Evolutionary conservation across 2,888 invertebrate genomes (phyloP).

Genomic region (Desoria tigrina): DNA sequence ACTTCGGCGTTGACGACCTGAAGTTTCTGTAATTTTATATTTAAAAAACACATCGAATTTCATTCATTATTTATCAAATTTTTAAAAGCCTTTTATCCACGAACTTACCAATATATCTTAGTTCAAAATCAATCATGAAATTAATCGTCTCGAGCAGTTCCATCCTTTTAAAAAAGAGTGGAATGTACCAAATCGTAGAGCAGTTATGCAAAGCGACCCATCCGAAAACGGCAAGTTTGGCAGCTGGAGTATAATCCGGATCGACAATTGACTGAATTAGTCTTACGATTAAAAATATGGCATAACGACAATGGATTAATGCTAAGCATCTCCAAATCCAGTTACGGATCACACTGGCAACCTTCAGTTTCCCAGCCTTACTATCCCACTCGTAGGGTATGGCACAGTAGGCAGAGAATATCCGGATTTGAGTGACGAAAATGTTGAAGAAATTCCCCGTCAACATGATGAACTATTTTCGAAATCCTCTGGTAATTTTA

Average conservation of each 20-base stretch:
- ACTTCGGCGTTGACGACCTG: neutral
- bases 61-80: too few species aligned
- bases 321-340: conserved; percentile 20
- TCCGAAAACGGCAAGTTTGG: conserved; percentile 19
- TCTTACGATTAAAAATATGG: conserved; percentile 13
- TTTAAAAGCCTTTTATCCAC: too few species aligned
- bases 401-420: conserved; percentile 16
- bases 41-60: too few species aligned
- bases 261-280: conserved; percentile 15
- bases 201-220: conserved; percentile 19
- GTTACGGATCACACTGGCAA: neutral
- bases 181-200: conserved; percentile 16
- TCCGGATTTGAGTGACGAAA: conserved; percentile 17
- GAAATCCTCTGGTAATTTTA: too few species aligned
- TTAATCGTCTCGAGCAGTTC: conserved; percentile 12
- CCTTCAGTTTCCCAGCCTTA: conserved; percentile 3
- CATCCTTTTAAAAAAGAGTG: conserved; percentile 16
- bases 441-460: conserved; percentile 14
- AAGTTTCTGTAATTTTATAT: too few species aligned
- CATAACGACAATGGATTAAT: conserved; percentile 14
- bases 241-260: conserved; percentile 10
- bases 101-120: conserved; percentile 11
- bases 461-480: conserved; percentile 8
- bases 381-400: conserved; percentile 17
- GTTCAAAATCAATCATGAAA: conserved; percentile 22